Percentiles rank a stretch among this genome's conserved stretches.
Conservation (phyloP, 1,140 invertebrate species). For the Zaprionus ghesquierei region DNA sequence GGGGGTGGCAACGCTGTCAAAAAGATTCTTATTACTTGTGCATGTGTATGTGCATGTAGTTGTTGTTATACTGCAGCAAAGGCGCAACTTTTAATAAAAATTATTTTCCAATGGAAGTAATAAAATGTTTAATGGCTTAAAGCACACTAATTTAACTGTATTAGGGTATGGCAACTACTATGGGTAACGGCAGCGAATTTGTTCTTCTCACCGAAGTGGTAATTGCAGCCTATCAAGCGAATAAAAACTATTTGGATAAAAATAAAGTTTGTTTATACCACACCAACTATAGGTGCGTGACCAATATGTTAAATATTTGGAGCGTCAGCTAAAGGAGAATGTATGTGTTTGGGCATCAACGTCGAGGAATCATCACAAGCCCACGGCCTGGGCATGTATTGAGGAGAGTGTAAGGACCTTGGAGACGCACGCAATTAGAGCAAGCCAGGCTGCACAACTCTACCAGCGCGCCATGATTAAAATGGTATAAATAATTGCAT, state of each 20-base stretch:
- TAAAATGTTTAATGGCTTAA: neutral
- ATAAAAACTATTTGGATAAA: neutral
- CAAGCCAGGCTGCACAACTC: slow-evolving; percentile 61
- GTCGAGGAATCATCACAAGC: slow-evolving; percentile 62
- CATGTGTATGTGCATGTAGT: neutral
- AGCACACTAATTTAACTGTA: neutral
- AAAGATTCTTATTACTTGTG: neutral
- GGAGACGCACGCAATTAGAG: slow-evolving; percentile 60
- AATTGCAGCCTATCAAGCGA: slow-evolving; percentile 8
- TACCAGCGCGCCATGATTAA: slow-evolving; percentile 78
- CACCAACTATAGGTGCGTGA: slow-evolving; percentile 58
- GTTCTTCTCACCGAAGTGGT: slow-evolving; percentile 67
- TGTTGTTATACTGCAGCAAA: slow-evolving; percentile 12
- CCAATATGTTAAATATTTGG: slow-evolving; percentile 68
- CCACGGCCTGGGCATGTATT: slow-evolving; percentile 60
- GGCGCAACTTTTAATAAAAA: slow-evolving; percentile 40
- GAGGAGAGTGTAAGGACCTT: slow-evolving; percentile 44
- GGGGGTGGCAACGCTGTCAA: slow-evolving; percentile 14
- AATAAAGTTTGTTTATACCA: neutral
- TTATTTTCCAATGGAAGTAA: slow-evolving; percentile 5
- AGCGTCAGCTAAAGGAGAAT: slow-evolving; percentile 72
- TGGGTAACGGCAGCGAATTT: slow-evolving; percentile 33
- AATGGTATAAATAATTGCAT: slow-evolving; percentile 36
- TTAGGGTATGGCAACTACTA: slow-evolving; percentile 32
- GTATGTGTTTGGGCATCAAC: slow-evolving; percentile 54